Conservation (phyloP, 2,113 vertebrate genomes). For the Lanius collurio region DNA sequence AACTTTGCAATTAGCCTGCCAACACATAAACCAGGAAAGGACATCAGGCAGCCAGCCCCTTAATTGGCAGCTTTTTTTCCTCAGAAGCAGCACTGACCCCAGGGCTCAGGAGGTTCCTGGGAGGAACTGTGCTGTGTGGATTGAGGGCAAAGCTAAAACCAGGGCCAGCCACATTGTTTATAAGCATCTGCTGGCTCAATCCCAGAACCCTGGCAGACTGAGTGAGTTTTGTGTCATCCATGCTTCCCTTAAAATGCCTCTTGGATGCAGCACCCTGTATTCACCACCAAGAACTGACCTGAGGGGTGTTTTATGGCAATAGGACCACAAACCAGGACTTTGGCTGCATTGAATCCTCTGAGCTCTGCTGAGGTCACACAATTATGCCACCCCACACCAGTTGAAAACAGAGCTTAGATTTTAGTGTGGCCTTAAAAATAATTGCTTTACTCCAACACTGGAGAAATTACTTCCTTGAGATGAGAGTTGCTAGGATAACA, state of each 20-base stretch:
- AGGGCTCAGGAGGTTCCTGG: not conserved
- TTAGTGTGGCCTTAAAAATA: not conserved
- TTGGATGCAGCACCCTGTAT: not conserved
- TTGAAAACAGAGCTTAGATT: not conserved
- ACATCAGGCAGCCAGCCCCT: not conserved
- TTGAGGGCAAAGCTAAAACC: not conserved
- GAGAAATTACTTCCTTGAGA: not conserved
- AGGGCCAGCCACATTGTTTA: not conserved
- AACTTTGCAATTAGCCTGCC: not conserved
- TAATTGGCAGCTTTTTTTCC: not conserved
- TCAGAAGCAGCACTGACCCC: not conserved
- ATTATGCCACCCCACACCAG: not conserved
- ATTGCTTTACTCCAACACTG: not conserved
- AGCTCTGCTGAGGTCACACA: not conserved
- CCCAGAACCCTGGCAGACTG: not conserved
- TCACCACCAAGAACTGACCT: accelerated
- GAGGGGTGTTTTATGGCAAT: accelerated
- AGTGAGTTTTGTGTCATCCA: not conserved
- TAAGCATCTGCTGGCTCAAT: not conserved
- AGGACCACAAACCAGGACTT: not conserved
- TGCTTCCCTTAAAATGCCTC: not conserved
- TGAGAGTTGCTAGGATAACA: not conserved
- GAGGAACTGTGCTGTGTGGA: accelerated
- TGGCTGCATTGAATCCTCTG: not conserved
- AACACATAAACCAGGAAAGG: not conserved